Evolutionary conservation across 2,888 invertebrate species (phyloP), one percentile per base, ranked within the genome.

Genomic region (Phengaris arion): DNA sequence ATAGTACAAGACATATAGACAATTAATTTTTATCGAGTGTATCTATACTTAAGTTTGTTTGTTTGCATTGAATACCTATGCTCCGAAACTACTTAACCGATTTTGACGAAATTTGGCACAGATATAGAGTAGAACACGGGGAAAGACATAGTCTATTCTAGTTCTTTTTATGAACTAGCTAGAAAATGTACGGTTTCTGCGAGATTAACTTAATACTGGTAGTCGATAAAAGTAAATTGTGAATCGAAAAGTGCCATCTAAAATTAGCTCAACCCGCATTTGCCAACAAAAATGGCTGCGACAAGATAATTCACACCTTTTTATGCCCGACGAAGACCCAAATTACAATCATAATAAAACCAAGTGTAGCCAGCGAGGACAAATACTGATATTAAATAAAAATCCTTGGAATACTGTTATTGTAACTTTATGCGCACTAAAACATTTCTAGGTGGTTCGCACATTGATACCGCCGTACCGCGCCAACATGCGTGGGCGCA

Each of bases 271-370:
- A 15, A 64, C 35, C 12, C 35, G 64, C 12, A 13, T 64, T 45
- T 64, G 64, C 6, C 22, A 59, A 22, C 57, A 59, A 64, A 64
- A 35, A 64, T 22, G 22, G 15, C 59, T 12, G 12, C 13, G 45
- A 64, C 64, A 64, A 64, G 64, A 64, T 64, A 35, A 64, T 64
- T 64, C 64, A 64, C 64, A 64, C 35, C 64, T 64, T 64, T 64
- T 64, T 64, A 45, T 64, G 45, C 13, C 9, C 64, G 35, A 7
- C 35, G 45, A 12, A 52, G 52, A 45, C 13, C 35, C 13, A 6
- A 35, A 64, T 35, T 35, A 52, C 52, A 52, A 12, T 6, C 64
- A 35, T 64, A 64, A 64, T 64, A 55, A 55, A n/a, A 55, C 55
- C n/a, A 64, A 64, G 35, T 35, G 12, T 35, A 35, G 10, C 10